These are phyloP conservation scores for Argya squamiceps DNA, from an alignment of 2,797 vertebrate genomes.

Conservation along the genomic window DNA sequence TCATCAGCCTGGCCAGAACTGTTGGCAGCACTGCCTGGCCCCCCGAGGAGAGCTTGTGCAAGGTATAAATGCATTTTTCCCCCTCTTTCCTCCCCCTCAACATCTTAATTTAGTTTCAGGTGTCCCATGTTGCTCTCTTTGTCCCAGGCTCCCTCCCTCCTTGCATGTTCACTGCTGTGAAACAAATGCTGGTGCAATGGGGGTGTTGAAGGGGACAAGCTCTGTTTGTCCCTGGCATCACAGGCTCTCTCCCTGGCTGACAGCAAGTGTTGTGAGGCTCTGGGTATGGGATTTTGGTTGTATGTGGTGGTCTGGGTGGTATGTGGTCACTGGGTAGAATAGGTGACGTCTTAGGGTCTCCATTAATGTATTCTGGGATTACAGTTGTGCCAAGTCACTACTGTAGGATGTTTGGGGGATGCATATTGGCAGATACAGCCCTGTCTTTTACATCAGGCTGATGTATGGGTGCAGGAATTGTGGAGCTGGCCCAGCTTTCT, in stretches of 20 bases:
- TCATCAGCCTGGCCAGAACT: neutral
- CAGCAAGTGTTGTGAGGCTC: neutral
- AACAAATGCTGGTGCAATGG: neutral
- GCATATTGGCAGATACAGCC: neutral
- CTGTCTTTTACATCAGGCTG: neutral
- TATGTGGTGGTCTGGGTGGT: neutral
- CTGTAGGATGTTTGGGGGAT: neutral
- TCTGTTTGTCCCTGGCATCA: neutral
- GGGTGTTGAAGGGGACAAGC: neutral
- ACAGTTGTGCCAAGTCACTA: neutral
- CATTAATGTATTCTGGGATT: neutral
- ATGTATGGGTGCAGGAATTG: neutral
- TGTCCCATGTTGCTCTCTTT: neutral
- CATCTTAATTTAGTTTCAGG: neutral
- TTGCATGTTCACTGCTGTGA: neutral
- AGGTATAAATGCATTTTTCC: neutral
- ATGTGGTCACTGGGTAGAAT: neutral
- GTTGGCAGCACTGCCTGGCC: neutral
- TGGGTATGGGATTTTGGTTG: neutral
- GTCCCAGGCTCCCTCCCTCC: neutral
- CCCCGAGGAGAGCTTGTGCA: neutral
- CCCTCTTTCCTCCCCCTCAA: neutral
- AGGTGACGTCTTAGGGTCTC: fast-evolving
- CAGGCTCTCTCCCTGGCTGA: neutral
- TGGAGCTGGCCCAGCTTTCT: neutral